These are phyloP conservation scores for Acleris sparsana DNA, from an alignment of 2,888 invertebrate genomes.

Conservation along the genomic window DNA sequence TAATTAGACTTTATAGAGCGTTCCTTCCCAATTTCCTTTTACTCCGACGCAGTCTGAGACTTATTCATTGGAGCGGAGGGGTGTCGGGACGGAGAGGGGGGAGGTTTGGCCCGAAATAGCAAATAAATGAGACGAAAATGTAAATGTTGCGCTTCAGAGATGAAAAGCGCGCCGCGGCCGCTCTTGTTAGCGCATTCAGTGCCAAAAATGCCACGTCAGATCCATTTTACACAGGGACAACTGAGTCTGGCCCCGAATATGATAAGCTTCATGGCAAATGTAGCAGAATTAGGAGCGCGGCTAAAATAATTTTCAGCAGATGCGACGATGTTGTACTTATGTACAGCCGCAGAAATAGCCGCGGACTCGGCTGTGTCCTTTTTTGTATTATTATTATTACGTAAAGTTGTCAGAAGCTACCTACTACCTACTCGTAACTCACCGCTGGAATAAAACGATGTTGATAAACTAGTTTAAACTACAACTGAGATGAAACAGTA, in stretches of 20 bases:
- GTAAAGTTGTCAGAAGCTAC: neutral
- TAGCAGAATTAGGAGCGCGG: constrained; percentile 80
- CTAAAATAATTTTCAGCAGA: constrained; percentile 80
- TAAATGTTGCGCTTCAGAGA: constrained; percentile 83
- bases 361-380: neutral
- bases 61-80: constrained; percentile 76
- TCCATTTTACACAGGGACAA: no score
- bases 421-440: no score
- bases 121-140: constrained; percentile 84
- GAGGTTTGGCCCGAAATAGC: constrained; percentile 78
- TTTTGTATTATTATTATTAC: constrained; percentile 2
- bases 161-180: constrained; percentile 80
- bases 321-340: constrained; percentile 52
- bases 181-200: constrained; percentile 59
- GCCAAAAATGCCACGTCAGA: no score
- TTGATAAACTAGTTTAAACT: no score
- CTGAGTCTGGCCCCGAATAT: no score
- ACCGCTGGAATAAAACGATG: no score
- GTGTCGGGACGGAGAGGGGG: constrained; percentile 49
- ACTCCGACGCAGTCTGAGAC: constrained; percentile 78
- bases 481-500: no score
- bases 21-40: constrained; percentile 81
- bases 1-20: constrained; percentile 84
- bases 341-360: constrained; percentile 31
- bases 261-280: constrained; percentile 79